Evolutionary conservation across 2,797 vertebrate genomes (phyloP).

Genomic region (Notoglanidium macrostoma): DNA sequence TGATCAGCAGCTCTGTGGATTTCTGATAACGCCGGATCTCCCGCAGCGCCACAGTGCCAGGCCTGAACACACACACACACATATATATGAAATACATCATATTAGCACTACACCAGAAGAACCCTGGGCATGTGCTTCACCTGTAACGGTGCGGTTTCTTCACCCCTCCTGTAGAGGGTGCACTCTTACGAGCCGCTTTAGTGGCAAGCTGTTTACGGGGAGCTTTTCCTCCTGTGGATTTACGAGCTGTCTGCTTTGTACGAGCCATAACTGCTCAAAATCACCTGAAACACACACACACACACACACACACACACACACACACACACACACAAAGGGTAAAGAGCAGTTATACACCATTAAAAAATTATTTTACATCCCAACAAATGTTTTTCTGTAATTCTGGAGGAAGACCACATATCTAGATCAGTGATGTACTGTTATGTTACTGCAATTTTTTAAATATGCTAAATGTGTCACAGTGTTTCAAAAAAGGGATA

Average conservation of each 20-base stretch:
- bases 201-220: slow-evolving; percentile 86
- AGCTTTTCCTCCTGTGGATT: slow-evolving; percentile 86
- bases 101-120: not conserved
- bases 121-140: slow-evolving; percentile 48
- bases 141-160: slow-evolving; percentile 91
- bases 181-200: slow-evolving; percentile 87
- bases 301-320: not conserved
- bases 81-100: not conserved
- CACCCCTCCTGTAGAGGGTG: slow-evolving; percentile 86
- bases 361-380: not conserved
- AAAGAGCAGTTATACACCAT: too few relatives aligned
- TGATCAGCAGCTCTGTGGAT: slow-evolving; percentile 86
- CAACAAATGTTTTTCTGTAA: not conserved
- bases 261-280: slow-evolving; percentile 75
- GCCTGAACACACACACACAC: slow-evolving; percentile 63
- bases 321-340: too few relatives aligned
- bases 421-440: not conserved
- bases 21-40: slow-evolving; percentile 92
- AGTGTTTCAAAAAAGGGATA: too few relatives aligned
- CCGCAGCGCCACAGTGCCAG: slow-evolving; percentile 85
- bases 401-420: not conserved
- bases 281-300: slow-evolving; percentile 61
- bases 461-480: not conserved
- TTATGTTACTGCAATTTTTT: not conserved
- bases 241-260: slow-evolving; percentile 85